Base-by-base conservation (phyloP, 2,888 invertebrate genomes). In the Andricus quercusramuli region DNA sequence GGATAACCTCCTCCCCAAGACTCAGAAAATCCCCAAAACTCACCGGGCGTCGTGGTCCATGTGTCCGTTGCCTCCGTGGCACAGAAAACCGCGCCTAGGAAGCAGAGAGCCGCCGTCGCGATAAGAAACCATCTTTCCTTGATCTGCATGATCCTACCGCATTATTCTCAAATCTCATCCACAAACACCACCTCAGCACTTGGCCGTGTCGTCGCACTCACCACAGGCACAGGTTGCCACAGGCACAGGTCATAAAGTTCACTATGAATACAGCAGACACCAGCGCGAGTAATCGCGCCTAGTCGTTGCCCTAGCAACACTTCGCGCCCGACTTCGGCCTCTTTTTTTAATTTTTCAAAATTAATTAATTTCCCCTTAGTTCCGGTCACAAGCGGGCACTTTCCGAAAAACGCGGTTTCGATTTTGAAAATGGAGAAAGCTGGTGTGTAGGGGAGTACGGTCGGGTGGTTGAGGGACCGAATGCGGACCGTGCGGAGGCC, bases 131-230 rank as follows among this genome's bases (percentile, higher is more conserved):
- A 85, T 82, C 82, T 82, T 82, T 78, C 78, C 82, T 84, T 84
- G 80, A 79, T 80, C 76, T 82, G 83, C 85, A 85, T 85, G 74
- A 74, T 74, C 85, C 85, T 84, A 85, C 85, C 85, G 85, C 85
- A 85, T 85, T 83, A 83, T 82, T 81, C 80, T 83, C 79, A 80
- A 83, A 81, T 81, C 80, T 83, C 79, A 80, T 77, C 79, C 82
- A 78, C 82, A 79, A 78, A 78, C 83, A 84, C 84, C 79, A 68
- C 79, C 70, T 41, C 37, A 78, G 66, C 78, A 78, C 78, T 77
- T 77, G 51, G 56, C 70, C 70, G 76, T 80, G 79, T 79, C 79
- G 79, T 83, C 78, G 82, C 82, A 82, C 82, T 81, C 81, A 66
- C 51, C n/a, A n/a, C n/a, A n/a, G n/a, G n/a, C 80, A 79, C 79